Evolutionary conservation across 1,140 invertebrate species (phyloP), one percentile per base, ranked within the genome.

Genomic region (honey bee (Apis mellifera)): DNA sequence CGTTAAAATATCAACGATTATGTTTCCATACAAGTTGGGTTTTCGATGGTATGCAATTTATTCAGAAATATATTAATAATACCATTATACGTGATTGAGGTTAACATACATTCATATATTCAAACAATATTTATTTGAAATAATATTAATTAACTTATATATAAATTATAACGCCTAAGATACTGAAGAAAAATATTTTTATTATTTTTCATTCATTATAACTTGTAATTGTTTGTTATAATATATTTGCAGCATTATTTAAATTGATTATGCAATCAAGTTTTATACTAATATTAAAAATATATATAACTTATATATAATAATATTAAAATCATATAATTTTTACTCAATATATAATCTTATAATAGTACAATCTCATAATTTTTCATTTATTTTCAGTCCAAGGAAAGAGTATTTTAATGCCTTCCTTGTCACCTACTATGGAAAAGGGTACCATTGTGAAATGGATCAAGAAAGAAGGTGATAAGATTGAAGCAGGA

Each of bases 381-480:
- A 60, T 59, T 82, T 66, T 87, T 76, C 52, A 21, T 66, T 84
- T 72, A 17, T 82, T 82, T 72, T 75, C 15, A 94, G 93, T 91
- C 9, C 91, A 91, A 83, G 93, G 93, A n/a, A 93, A 92, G 68
- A 90, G 92, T 78, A 55, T 94, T 12, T 74, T 86, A 4, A 93
- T 99, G 73, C 99, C 99, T 0, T 98, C 99, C 0, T 95, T 99
- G 1, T 99, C 99, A 3, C 99, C 99, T 0, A 99, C 99, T 1
- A 99, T 99, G 99, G 99, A 99, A 95, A 96, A 95, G 92, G 99
- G 99, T 12, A 99, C 98, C 4, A 98, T 99, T 90, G 96, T 99
- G 19, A 98, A 97, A 87, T 99, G 99, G 99, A 96, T 98, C 85
- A 99, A 99, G 94, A 99, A 99, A 91, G 99, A 99, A 95, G 99